phyloP scores from a whole-genome alignment of 1,140 invertebrate species.

The Zaprionus davidi region DNA sequence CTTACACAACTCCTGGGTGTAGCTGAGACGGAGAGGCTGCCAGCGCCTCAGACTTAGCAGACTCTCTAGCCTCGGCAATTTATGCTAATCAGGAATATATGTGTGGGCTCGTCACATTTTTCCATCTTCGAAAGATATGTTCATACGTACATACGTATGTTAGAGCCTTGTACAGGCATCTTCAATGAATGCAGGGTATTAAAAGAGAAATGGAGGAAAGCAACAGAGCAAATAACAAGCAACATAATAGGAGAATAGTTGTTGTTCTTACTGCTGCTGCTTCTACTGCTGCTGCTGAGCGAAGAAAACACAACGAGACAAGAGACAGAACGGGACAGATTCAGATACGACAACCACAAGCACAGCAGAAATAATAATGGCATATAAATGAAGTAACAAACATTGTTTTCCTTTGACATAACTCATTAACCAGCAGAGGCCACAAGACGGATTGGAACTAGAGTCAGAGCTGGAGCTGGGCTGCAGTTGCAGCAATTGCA shows the following conservation, averaged over 20 bases:
- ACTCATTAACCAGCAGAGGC: conserved; percentile 75
- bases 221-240: conserved; percentile 68
- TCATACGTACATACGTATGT: background rate
- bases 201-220: conserved; percentile 17
- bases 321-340: conserved; percentile 10
- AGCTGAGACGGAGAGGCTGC: background rate
- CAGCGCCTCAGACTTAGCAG: background rate
- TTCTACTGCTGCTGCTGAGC: background rate
- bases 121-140: background rate
- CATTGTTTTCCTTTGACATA: conserved; percentile 82
- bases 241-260: conserved; percentile 64
- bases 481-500: background rate
- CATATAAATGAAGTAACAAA: conserved; percentile 82
- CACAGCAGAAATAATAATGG: conserved; percentile 72
- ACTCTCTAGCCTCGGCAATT: background rate
- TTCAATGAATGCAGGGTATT: background rate
- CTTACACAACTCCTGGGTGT: background rate
- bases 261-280: conserved; percentile 21
- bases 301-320: conserved; percentile 35
- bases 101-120: background rate
- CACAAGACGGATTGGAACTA: conserved; percentile 40
- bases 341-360: conserved; percentile 60
- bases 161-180: background rate
- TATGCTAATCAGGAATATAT: background rate
- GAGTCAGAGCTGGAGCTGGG: conserved; percentile 2